These are phyloP conservation scores for Mantis religiosa DNA, from an alignment of 2,888 invertebrate species.

Conservation along the genomic window DNA sequence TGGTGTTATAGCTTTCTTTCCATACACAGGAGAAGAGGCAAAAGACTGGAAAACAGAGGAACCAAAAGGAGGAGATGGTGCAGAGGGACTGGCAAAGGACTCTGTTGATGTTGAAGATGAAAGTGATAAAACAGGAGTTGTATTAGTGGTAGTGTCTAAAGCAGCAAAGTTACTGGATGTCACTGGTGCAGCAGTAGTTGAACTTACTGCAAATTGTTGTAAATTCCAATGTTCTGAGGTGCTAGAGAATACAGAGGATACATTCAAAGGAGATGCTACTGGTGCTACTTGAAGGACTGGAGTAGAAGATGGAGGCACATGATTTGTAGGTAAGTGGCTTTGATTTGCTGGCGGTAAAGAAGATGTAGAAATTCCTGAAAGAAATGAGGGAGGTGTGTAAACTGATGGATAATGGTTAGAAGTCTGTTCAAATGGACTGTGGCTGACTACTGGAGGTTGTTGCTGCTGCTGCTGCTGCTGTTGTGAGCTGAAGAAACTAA, in stretches of 20 bases:
- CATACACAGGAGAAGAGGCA: neutral
- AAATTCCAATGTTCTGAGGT: neutral
- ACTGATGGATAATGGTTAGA: neutral
- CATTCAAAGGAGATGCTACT: neutral
- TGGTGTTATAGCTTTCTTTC: neutral
- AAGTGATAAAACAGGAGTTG: neutral
- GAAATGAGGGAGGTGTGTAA: neutral
- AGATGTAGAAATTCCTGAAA: neutral
- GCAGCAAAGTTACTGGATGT: neutral
- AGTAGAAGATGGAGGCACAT: neutral
- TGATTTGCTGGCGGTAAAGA: neutral
- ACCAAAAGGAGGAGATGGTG: neutral
- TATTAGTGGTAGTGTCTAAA: neutral
- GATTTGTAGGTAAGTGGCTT: neutral
- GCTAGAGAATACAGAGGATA: no score
- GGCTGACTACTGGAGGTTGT: neutral
- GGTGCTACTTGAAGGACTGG: slow-evolving; percentile 4
- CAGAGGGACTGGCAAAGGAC: neutral
- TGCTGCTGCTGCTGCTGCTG: no score
- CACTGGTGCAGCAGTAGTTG: neutral
- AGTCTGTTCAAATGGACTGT: neutral
- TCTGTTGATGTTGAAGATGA: neutral
- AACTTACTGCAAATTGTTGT: neutral
- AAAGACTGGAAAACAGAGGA: neutral
- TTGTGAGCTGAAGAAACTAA: neutral